These are phyloP conservation scores for Patella depressa DNA, from an alignment of 2,888 invertebrate genomes.

Conservation along the genomic window DNA sequence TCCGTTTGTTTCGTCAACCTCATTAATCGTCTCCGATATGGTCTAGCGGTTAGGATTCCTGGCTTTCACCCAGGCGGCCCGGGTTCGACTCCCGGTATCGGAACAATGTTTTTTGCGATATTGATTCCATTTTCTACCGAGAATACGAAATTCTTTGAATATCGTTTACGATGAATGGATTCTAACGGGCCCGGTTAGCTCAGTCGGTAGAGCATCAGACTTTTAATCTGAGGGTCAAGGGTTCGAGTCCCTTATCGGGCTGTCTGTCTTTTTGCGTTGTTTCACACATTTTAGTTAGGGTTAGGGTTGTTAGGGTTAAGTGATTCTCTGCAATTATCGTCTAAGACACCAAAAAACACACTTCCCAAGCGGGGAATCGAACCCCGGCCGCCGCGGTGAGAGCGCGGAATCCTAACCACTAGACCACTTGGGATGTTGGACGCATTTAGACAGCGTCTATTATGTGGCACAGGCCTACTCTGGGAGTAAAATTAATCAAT, in stretches of 20 bases:
- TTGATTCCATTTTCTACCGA: too few relatives aligned
- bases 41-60: constrained; percentile 11
- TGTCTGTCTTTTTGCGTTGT: background rate
- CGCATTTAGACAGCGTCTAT: too few relatives aligned
- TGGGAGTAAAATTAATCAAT: too few relatives aligned
- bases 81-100: constrained; percentile 13
- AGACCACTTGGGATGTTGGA: background rate
- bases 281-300: too few relatives aligned
- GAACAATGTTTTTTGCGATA: background rate
- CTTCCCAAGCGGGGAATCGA: background rate
- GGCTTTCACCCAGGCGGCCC: constrained; percentile 13
- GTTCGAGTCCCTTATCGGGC: constrained; percentile 30
- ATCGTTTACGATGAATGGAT: too few relatives aligned
- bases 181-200: constrained; percentile 24
- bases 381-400: too few relatives aligned
- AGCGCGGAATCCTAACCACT: constrained; percentile 1
- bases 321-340: too few relatives aligned
- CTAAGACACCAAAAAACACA: too few relatives aligned
- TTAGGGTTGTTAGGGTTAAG: too few relatives aligned
- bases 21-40: background rate
- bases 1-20: too few relatives aligned
- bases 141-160: too few relatives aligned
- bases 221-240: constrained; percentile 38
- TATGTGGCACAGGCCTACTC: too few relatives aligned
- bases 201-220: constrained; percentile 42